A percentile compares a stretch with the other conserved stretches of the same genome.
These are phyloP conservation scores for Muricea muricata DNA, from an alignment of 92 coral and sea anemone species.

Conservation along the genomic window DNA sequence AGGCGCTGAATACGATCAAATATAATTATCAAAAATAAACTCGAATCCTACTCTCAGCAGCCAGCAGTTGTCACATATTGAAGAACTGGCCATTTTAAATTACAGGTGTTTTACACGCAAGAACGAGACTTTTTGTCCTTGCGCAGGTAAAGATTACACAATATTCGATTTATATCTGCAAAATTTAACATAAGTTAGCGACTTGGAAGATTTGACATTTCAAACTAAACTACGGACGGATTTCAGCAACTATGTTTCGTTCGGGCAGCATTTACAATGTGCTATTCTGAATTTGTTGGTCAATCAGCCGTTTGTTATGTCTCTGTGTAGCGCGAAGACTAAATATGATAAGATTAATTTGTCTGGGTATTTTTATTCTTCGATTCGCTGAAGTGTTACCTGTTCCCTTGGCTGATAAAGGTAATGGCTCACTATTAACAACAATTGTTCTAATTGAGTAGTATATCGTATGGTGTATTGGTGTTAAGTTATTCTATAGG, in stretches of 20 bases:
- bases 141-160: background rate
- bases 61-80: too few species aligned
- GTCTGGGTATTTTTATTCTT: background rate
- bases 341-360: background rate
- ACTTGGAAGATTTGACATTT: background rate
- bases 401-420: background rate
- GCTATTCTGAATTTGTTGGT: background rate
- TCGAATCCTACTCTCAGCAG: too few species aligned
- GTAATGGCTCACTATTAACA: too few species aligned
- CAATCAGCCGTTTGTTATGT: background rate
- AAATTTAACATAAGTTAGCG: background rate
- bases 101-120: slow-evolving; percentile 8
- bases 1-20: too few species aligned
- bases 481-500: too few species aligned
- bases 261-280: too few species aligned
- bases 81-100: too few species aligned
- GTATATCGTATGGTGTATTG: too few species aligned
- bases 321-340: background rate
- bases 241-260: too few species aligned
- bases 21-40: too few species aligned
- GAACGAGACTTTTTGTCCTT: background rate
- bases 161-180: background rate
- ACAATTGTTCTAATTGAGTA: too few species aligned
- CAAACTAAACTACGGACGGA: background rate
- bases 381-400: background rate